Percentiles rank a stretch among this genome's conserved stretches.
These are phyloP conservation scores for Tiliqua scincoides DNA, from an alignment of 2,113 vertebrate species.

Conservation along the genomic window DNA sequence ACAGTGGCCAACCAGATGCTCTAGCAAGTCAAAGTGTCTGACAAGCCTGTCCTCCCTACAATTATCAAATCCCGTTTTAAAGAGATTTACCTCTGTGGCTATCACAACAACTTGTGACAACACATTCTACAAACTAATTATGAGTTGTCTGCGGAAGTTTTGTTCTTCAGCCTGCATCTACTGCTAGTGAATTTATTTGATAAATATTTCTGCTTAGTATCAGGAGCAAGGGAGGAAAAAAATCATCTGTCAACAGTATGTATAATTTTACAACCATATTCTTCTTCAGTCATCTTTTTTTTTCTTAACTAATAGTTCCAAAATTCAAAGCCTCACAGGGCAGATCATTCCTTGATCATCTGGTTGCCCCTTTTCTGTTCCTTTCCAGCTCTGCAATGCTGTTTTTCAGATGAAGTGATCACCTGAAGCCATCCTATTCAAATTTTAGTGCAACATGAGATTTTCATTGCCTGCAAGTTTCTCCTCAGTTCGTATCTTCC, in stretches of 20 bases:
- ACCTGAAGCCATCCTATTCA: background rate
- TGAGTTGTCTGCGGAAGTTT: background rate
- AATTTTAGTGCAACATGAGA: background rate
- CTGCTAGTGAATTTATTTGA: background rate
- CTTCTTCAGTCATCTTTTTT: too few species aligned
- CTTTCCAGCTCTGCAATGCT: background rate
- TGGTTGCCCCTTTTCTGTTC: too few species aligned
- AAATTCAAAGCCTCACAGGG: too few species aligned
- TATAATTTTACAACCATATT: too few species aligned
- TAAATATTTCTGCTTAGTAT: too few species aligned
- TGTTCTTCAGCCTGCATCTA: background rate
- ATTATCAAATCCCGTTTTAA: background rate
- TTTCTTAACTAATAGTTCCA: too few species aligned
- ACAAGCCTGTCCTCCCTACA: too few species aligned
- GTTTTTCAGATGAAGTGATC: background rate
- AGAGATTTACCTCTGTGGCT: background rate
- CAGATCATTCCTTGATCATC: too few species aligned
- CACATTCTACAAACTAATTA: background rate
- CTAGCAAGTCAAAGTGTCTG: too few species aligned
- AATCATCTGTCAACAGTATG: too few species aligned
- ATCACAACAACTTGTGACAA: background rate
- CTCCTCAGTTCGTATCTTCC: background rate
- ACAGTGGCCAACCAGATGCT: background rate
- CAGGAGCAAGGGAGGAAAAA: too few species aligned
- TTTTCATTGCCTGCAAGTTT: background rate